Evolutionary conservation across 2,113 vertebrate genomes (phyloP), one percentile per base, ranked within the genome.

Genomic region (Chitala chitala): DNA sequence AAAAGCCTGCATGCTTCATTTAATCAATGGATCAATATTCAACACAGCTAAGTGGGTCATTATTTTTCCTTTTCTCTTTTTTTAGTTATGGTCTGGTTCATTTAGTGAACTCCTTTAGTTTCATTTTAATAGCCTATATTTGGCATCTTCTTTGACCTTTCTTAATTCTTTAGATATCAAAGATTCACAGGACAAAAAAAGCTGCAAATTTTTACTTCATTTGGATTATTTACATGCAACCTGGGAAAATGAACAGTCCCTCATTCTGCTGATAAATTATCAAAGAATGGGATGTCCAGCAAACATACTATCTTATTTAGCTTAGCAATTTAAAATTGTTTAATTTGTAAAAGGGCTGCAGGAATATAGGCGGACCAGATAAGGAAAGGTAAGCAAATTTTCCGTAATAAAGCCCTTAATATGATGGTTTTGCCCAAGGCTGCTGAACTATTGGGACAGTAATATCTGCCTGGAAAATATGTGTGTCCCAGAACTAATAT

Each of bases 401-500:
- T 53, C 51, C 70, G 54, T 48, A 75, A 78, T 75, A 48, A 75
- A 59, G 61, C 42, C 69, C 48, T 78, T 65, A 72, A 75, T 75
- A 59, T 33, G 74, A 64, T 71, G 26, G 55, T 64, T 42, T 71
- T 59, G 53, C 75, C 69, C 46, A 24, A n/a, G 69, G 75, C 69
- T 10, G 10, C 40, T 31, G 36, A 54, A 61, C 75, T 71, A 55
- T 51, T 72, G 38, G 40, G 55, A 78, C 61, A 68, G 44, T 53
- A 75, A 75, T 58, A 70, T 75, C 38, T 17, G 42, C 38, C 61
- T 53, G 13, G 61, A 31, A 72, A 78, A 66, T 69, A 69, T 33
- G 53, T 53, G 3, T 42, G 72, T 78, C 72, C 75, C 72, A 50
- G 69, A 77, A 58, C 63, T 74, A 77, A 79, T 78, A 79, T 72